Percentiles rank a stretch among this genome's conserved stretches.
These are phyloP conservation scores for Zoanthus sociatus DNA, from an alignment of 92 coral and sea anemone genomes.

Conservation along the genomic window DNA sequence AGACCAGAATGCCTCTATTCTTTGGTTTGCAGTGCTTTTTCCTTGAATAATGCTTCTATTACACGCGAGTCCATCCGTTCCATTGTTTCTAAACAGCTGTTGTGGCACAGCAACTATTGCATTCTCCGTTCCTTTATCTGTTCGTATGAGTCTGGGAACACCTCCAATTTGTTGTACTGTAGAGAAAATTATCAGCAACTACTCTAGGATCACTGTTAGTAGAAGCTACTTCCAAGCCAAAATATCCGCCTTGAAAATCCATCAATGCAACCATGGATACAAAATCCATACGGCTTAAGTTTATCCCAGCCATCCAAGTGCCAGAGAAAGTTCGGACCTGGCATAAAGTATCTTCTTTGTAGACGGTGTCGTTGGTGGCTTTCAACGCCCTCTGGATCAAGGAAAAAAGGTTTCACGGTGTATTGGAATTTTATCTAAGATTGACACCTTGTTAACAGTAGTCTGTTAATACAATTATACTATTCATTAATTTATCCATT, in stretches of 20 bases:
- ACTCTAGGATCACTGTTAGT: conserved; percentile 52
- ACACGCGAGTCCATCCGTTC: conserved; percentile 21
- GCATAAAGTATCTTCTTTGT: conserved; percentile 49
- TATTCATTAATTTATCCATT: too few species aligned
- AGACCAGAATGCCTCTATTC: conserved; percentile 58
- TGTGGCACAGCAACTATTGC: conserved; percentile 45
- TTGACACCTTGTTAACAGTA: too few species aligned
- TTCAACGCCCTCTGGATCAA: conserved; percentile 66
- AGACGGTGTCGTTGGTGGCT: conserved; percentile 45
- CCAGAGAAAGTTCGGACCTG: conserved; percentile 62
- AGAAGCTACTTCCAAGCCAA: conserved; percentile 59
- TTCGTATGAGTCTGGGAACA: conserved; percentile 13
- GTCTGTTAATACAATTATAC: too few species aligned
- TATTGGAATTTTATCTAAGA: too few species aligned
- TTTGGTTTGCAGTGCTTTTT: conserved; percentile 64
- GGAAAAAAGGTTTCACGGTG: too few species aligned
- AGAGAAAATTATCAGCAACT: conserved; percentile 40
- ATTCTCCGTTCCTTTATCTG: not conserved
- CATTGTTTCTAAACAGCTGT: conserved; percentile 54
- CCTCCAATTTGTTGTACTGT: conserved; percentile 50
- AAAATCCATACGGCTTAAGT: conserved; percentile 49
- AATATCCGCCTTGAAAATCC: conserved; percentile 63
- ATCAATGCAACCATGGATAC: conserved; percentile 54
- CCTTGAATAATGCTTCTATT: conserved; percentile 56
- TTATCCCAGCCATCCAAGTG: conserved; percentile 66